Base-by-base conservation (phyloP, 2,113 vertebrate species). In the Colius striatus region DNA sequence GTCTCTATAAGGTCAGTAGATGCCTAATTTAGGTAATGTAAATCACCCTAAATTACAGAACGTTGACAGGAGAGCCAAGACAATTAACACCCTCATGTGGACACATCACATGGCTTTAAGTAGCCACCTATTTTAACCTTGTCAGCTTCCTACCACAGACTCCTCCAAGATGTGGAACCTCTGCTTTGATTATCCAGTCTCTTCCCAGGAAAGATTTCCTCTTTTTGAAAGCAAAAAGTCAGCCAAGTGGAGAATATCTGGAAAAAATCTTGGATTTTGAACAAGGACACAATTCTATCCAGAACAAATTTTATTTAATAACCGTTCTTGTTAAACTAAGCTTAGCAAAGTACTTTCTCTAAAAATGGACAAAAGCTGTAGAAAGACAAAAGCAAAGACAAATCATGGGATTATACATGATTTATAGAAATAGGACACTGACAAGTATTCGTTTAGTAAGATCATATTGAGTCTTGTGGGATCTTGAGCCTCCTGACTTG, bases 101-200 rank as follows among this genome's bases (percentile, higher is more conserved):
- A 10, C 26, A 8, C 62, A 8, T 4, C 16, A 20, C 6, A 18
- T 20, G 22, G 30, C 41, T 26, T 22, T 5, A 8, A 38, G 48
- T 2, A 45, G 30, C 11, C 81, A 17, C 1, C 45, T 5, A 0
- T 45, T 30, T 18, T n/a, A 58, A 2, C 47, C 48, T 36, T 61
- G 5, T 3, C 62, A n/a, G 16, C 21, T 9, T 53, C 82, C 57
- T 5, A 3, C 48, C 48, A 34, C 0, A 0, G 38, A 6, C 34
- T 29, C 15, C 90, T 63, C 34, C 50, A 16, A 29, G 14, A 26
- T 8, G 19, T 3, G 48, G 20, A 30, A 25, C 5, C 63, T 51
- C 74, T 54, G 70, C 7, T 55, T 45, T 22, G 8, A 16, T 47
- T 29, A 22, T 4, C 45, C 76, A 54, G 43, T 1, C 75, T 92